These are phyloP conservation scores for Plagodis dolabraria DNA, from an alignment of 2,888 invertebrate genomes.

Conservation along the genomic window DNA sequence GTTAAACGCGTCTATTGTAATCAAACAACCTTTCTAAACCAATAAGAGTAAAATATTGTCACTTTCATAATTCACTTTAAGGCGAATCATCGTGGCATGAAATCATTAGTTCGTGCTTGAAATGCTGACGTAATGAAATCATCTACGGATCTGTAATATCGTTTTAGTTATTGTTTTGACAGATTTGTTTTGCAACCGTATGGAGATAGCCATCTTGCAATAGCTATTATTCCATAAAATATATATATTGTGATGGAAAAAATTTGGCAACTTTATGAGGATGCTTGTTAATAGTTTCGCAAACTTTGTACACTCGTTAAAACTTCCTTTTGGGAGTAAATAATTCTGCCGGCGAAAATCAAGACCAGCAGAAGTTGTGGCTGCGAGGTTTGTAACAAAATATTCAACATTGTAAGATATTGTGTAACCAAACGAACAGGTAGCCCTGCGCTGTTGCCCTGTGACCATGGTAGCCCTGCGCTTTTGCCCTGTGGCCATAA, in stretches of 20 bases:
- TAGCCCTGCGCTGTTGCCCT: too few species aligned
- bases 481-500: too few species aligned
- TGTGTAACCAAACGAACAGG: too few species aligned
- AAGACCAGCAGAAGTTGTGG: too few species aligned
- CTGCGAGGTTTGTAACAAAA: too few species aligned
- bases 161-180: constrained; percentile 30
- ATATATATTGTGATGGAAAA: constrained; percentile 4
- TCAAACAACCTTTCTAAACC: constrained; percentile 23
- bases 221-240: constrained; percentile 17
- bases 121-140: constrained; percentile 36
- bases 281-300: too few species aligned
- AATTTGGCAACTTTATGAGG: constrained; percentile 1
- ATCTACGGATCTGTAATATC: constrained; percentile 19
- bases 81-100: constrained; percentile 37
- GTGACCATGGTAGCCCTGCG: too few species aligned
- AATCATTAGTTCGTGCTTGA: constrained; percentile 40
- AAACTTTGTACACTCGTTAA: too few species aligned
- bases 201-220: constrained; percentile 19
- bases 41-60: constrained; percentile 29
- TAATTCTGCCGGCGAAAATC: too few species aligned
- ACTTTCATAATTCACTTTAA: constrained; percentile 38
- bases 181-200: constrained; percentile 27
- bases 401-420: too few species aligned
- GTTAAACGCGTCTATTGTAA: background rate
- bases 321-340: too few species aligned